Evolutionary conservation across 2,113 vertebrate genomes (phyloP), one percentile per base, ranked within the genome.

Genomic region (Diphyllodes magnificus): DNA sequence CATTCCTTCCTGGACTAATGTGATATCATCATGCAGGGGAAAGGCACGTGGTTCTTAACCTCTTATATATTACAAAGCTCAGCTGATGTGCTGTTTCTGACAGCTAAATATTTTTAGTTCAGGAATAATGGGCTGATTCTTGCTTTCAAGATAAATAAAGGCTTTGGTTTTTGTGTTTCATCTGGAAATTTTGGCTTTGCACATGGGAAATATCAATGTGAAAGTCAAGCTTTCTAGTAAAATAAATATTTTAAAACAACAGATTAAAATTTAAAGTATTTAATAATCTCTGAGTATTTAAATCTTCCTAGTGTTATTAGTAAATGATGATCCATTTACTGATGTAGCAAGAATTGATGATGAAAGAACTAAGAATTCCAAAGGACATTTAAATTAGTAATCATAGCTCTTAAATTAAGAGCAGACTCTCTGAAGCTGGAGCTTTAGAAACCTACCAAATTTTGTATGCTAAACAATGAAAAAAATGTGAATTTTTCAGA

Each of bases 191-290:
- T 45, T 73, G 65, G 30, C 83, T 81, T 65, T 86, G 51, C 82
- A 53, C 14, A 2, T 60, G 23, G 49, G 54, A 85, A 78, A 73
- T 83, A 59, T 15, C 33, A 63, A 21, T 64, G 49, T 81, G 72
- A 77, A 95, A 68, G 31, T 70, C 33, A 79, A 66, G 11, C 5
- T 59, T 92, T 84, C 64, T 49, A 54, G 72, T 66, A 84, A 92
- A 96, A 95, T 92, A 77, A 95, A 86, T 96, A 93, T 93, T 94
- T 96, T 77, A 54, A 73, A 92, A 13, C 47, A 94, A 56, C 28
- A 93, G 54, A 75, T 94, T 77, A 92, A 95, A 93, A 83, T 90
- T 87, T 88, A 71, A 83, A 89, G 20, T 92, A 82, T 73, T 69
- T 90, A 50, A 94, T 94, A 88, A 92, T 73, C 68, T 70, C 56